Evolutionary conservation across 1,140 invertebrate species (phyloP), one percentile per base, ranked within the genome.

Genomic region (Papilio dardanus): DNA sequence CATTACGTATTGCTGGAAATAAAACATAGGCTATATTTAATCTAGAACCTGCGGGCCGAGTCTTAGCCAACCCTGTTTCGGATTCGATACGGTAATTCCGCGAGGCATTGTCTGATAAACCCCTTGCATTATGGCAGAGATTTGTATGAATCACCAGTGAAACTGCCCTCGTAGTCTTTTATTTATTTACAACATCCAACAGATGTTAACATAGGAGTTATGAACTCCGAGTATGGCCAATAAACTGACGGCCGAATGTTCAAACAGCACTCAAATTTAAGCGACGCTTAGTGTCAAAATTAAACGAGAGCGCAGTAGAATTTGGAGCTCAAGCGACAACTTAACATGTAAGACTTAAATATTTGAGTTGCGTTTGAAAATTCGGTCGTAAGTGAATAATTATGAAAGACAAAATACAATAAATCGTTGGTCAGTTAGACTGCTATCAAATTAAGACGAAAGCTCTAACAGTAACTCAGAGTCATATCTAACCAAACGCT

Each of bases 41-140:
- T n/a, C 5, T 30, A 6, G 3, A 65, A 65, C 16, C 3, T 6
- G 31, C 16, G 31, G 65, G 31, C 65, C 16, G 16, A n/a, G 0
- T 4, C 16, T 67, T 67, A 30, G 19, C 2, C 30, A 67, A 7
- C 65, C 16, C 65, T 67, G 30, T 24, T 10, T 62, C 31, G n/a
- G 30, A 10, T 19, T 31, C 10, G 65, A 33, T 67, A 67, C 65
- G 65, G 65, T 8, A 16, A 67, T 35, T 33, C 31, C n/a, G 30
- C 14, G 65, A 67, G 65, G 31, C 65, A 67, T 67, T 67, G 65
- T 35, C 54, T 24, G 54, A 67, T 67, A 35, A 31, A 67, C 65
- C 30, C 62, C 54, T 28, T 62, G 10, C 54, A 62, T 62, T 28
- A 62, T 62, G 54, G 54, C 54, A n/a, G 14, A 62, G 54, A 24